These are phyloP conservation scores for Sebastes nivosus DNA, from an alignment of 2,797 vertebrate genomes.

Conservation along the genomic window DNA sequence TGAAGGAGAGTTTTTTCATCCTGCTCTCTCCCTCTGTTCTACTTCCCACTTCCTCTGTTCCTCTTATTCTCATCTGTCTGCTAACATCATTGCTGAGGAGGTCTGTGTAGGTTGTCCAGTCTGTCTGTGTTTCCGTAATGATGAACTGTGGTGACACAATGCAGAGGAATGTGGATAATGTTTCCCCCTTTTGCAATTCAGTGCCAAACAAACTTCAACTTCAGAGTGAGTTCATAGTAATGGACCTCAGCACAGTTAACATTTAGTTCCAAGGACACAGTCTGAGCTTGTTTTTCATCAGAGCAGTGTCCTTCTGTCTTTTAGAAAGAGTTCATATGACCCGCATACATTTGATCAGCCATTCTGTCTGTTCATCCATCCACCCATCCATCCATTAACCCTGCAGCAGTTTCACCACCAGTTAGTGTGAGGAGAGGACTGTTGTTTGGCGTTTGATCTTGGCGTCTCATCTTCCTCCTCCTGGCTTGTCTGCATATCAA, in stretches of 20 bases:
- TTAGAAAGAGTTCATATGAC: not conserved
- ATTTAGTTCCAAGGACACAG: not conserved
- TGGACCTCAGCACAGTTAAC: not conserved
- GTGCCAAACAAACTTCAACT: not conserved
- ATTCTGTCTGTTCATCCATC: not conserved
- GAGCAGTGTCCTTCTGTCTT: not conserved
- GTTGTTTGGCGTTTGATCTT: conserved; percentile 21
- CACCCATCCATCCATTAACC: not conserved
- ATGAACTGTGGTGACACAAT: not conserved
- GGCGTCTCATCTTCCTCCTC: conserved; percentile 19
- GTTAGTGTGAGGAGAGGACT: not conserved
- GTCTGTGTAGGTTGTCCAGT: conserved; percentile 1
- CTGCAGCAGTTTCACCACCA: not conserved
- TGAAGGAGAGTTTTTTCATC: not conserved
- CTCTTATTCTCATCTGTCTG: not conserved
- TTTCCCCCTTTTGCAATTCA: not conserved
- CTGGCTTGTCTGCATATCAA: conserved; percentile 33
- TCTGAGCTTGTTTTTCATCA: not conserved
- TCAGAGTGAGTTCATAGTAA: not conserved
- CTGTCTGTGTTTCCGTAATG: not conserved
- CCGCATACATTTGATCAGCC: not conserved
- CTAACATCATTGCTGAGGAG: not conserved
- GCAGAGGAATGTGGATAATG: not conserved
- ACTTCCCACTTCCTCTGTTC: not conserved
- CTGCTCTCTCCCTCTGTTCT: not conserved